A percentile compares a stretch with the other conserved stretches of the same genome.
phyloP scores from a whole-genome alignment of 2,113 vertebrate genomes.

The Rhagologus leucostigma region DNA sequence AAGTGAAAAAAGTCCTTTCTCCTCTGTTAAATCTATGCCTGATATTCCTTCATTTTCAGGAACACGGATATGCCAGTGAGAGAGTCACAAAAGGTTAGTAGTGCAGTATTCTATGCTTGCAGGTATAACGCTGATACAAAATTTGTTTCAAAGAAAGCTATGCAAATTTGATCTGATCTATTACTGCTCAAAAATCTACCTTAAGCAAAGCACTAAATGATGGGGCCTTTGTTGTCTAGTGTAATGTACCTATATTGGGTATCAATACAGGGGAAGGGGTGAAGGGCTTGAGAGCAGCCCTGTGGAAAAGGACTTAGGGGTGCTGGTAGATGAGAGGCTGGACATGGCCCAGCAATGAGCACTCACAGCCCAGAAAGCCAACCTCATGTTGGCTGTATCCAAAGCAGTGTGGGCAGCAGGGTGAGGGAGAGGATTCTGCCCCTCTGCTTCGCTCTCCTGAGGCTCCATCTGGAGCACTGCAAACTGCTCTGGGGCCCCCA shows the following conservation, averaged over 20 bases:
- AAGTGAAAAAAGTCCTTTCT: background rate
- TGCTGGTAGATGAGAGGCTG: background rate
- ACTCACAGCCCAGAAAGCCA: background rate
- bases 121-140: background rate
- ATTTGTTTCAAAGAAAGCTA: background rate
- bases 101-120: background rate
- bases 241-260: background rate
- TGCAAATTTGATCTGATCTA: background rate
- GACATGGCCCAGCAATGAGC: accelerated
- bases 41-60: background rate
- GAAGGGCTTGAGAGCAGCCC: background rate
- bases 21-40: background rate
- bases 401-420: accelerated
- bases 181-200: background rate
- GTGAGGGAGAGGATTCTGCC: accelerated
- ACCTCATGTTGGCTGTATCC: accelerated
- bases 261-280: too few relatives aligned
- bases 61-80: background rate
- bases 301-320: background rate
- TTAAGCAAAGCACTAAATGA: background rate
- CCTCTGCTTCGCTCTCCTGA: background rate
- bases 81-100: background rate
- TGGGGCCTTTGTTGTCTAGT: background rate
- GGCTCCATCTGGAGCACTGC: background rate
- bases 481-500: background rate